Base-by-base conservation (phyloP, 1,140 invertebrate species). In the Panagrolaimus sp. region DNA sequence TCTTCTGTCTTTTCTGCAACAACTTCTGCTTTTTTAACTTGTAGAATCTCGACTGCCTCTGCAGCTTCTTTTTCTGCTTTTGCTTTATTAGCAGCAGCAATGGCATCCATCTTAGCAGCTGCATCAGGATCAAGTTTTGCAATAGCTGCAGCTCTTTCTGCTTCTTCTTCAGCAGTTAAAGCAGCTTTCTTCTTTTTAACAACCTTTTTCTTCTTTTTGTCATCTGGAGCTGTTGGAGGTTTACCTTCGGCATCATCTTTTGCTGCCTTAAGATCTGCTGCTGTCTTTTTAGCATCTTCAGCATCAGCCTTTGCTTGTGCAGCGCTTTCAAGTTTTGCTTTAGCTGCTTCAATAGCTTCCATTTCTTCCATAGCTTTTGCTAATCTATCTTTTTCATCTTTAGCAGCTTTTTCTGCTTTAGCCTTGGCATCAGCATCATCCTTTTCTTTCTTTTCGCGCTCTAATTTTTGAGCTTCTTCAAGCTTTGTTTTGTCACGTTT, bases 21-120 rank as follows among this genome's bases (percentile, higher is more conserved):
- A 4, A 51, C 9, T 4, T 70, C 48, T n/a, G 65, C 27, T 25
- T 72, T 66, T 23, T 72, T 62, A n/a, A 69, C 46, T 46, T 72
- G 67, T 9, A 72, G 45, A 20, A 63, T 57, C 31, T 69, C 43
- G n/a, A 72, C 69, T 8, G 67, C 70, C 1, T 63, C 42, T 3
- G 48, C 70, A 14, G 68, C 68, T 38, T 45, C 7, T 25, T 14
- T 27, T 25, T 57, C 51, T 11, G 27, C 27, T 27, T 57, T 57
- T 20, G 9, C 20, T 20, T 57, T 20, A 27, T 57, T 57, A 5
- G 20, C 51, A 27, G 51, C 51, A 57, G 51, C 51, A 13, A 57
- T 57, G 4, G 51, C 51, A 16, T 57, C 51, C 51, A 57, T 57
- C n/a, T 57, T 57, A 2, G 51, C 51, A 16, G 51, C 51, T 57